These are phyloP conservation scores for Cheilosia scutellata DNA, from an alignment of 2,888 invertebrate genomes.

Conservation along the genomic window DNA sequence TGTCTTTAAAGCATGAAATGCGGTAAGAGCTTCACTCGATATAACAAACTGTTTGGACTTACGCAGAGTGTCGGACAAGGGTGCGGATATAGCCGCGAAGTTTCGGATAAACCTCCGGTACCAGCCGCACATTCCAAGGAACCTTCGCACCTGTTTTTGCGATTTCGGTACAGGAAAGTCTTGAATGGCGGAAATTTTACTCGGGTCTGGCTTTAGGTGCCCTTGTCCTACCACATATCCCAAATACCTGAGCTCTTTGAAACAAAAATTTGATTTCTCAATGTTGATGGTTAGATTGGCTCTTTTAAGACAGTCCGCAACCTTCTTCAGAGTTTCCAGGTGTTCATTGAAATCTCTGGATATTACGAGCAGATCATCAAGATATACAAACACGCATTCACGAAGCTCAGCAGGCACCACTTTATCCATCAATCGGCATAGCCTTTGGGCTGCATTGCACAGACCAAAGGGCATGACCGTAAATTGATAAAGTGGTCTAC, in stretches of 20 bases:
- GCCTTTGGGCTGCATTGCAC: constrained; percentile 55
- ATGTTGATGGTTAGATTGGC: constrained; percentile 9
- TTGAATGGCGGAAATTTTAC: not conserved
- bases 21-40: not conserved
- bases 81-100: constrained; percentile 39
- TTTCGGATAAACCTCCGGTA: constrained; percentile 70
- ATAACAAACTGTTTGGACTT: not conserved
- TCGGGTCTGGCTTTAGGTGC: not conserved
- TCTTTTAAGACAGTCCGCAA: constrained; percentile 36
- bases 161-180: constrained; percentile 23
- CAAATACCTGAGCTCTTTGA: constrained; percentile 34
- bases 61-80: constrained; percentile 28
- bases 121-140: constrained; percentile 75
- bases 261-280: constrained; percentile 59
- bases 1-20: constrained; percentile 26
- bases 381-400: constrained; percentile 58
- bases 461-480: constrained; percentile 51
- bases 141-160: constrained; percentile 63
- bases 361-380: constrained; percentile 60
- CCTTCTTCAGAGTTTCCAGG: constrained; percentile 8
- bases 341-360: constrained; percentile 51
- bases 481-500: constrained; percentile 42
- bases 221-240: not conserved
- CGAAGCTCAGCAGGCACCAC: constrained; percentile 67
- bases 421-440: constrained; percentile 76